These are phyloP conservation scores for Glaucopsyche alexis DNA, from an alignment of 2,888 invertebrate genomes.

Conservation along the genomic window DNA sequence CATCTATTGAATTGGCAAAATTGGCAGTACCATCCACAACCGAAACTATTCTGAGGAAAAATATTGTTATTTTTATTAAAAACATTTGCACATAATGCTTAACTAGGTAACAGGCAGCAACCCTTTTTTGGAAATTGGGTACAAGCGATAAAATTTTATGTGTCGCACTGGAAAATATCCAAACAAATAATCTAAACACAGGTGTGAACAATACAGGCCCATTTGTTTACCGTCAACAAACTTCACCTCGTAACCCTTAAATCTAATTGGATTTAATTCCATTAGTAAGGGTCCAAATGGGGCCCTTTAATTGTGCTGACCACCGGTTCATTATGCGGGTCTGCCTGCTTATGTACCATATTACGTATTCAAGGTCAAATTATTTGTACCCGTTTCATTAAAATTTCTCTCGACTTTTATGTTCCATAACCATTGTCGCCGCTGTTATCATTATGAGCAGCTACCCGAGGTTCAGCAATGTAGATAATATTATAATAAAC, in stretches of 20 bases:
- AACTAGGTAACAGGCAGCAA: background rate
- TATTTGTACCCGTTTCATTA: constrained; percentile 34
- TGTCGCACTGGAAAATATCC: constrained; percentile 43
- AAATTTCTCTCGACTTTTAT: background rate
- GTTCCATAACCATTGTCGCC: background rate
- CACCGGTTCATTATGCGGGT: constrained; percentile 65
- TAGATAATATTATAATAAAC: too few relatives aligned
- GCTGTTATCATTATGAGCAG: background rate
- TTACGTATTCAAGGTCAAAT: constrained; percentile 16
- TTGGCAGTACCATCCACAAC: background rate
- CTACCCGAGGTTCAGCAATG: too few relatives aligned
- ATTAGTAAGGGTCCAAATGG: constrained; percentile 77
- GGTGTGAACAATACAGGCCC: constrained; percentile 61
- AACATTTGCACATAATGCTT: background rate
- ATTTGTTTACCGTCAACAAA: constrained; percentile 75
- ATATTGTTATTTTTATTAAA: background rate
- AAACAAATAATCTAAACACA: constrained; percentile 57
- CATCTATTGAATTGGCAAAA: background rate
- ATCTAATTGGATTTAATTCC: constrained; percentile 80
- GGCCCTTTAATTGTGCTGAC: constrained; percentile 75
- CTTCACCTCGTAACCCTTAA: constrained; percentile 77
- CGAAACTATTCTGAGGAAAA: background rate
- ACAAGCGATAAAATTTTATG: constrained; percentile 22
- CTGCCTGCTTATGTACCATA: constrained; percentile 38
- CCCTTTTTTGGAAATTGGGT: background rate